phyloP scores from a whole-genome alignment of 2,113 vertebrate genomes.

The Rhombomys opimus region DNA sequence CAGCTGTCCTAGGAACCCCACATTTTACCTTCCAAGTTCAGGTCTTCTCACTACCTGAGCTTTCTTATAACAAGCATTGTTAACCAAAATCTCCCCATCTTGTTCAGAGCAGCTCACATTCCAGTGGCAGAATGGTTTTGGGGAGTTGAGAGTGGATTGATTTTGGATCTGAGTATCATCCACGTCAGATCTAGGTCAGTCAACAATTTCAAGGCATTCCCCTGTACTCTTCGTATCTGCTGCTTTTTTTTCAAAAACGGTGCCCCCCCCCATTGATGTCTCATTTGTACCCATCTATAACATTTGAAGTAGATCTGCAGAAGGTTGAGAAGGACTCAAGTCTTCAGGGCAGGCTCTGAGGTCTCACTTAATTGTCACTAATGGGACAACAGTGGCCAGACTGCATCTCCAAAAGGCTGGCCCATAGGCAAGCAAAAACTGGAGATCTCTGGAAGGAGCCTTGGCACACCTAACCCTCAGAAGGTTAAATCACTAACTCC shows the following conservation, averaged over 20 bases:
- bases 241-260: background rate
- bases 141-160: background rate
- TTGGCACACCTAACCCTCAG: background rate
- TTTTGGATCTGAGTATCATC: background rate
- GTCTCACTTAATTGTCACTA: background rate
- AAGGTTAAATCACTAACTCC: background rate
- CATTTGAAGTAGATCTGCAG: too few species aligned
- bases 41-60: background rate
- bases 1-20: background rate
- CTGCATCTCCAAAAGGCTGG: too few species aligned
- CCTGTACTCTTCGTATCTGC: background rate
- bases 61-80: background rate
- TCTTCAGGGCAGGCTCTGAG: background rate
- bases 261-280: background rate
- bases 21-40: background rate
- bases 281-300: background rate
- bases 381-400: too few species aligned
- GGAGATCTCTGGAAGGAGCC: rapidly evolving
- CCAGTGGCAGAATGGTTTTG: background rate
- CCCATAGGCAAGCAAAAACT: background rate
- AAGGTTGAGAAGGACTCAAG: background rate
- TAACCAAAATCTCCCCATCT: background rate
- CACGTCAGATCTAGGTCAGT: background rate
- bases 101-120: background rate
- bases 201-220: background rate